These are phyloP conservation scores for Goniozus legneri DNA, from an alignment of 1,140 invertebrate genomes.

Conservation along the genomic window DNA sequence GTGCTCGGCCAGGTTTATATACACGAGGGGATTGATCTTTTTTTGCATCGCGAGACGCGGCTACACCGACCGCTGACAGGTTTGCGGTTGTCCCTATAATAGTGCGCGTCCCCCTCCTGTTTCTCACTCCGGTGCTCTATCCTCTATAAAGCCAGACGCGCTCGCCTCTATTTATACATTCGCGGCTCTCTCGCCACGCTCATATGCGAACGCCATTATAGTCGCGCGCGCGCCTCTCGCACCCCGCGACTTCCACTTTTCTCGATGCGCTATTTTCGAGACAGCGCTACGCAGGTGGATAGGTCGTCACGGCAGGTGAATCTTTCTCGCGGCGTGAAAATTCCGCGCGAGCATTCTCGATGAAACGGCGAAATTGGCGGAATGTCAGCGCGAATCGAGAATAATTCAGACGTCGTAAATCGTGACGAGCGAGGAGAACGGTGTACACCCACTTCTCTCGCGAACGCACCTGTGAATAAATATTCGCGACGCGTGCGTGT, in stretches of 20 bases:
- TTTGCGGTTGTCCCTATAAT: constrained; percentile 52
- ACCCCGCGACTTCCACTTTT: too few species aligned
- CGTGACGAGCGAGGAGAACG: too few species aligned
- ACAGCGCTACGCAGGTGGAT: too few species aligned
- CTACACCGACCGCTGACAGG: constrained; percentile 40
- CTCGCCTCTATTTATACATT: constrained; percentile 22
- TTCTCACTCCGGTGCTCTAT: constrained; percentile 26
- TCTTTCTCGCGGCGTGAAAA: too few species aligned
- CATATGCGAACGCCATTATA: constrained; percentile 10
- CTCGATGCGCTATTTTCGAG: constrained; percentile 12
- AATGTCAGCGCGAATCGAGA: constrained; percentile 2
- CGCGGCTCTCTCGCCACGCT: constrained; percentile 1
- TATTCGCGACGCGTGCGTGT: not conserved
- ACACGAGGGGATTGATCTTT: too few species aligned
- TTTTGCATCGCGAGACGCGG: constrained; percentile 2
- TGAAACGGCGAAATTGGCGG: not conserved
- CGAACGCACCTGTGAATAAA: not conserved
- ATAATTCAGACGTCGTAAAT: constrained; percentile 14
- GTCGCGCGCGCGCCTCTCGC: not conserved
- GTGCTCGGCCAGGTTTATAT: constrained; percentile 27
- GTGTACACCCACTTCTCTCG: too few species aligned
- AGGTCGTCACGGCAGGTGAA: too few species aligned
- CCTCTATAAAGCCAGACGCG: constrained; percentile 3
- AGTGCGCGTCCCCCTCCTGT: too few species aligned
- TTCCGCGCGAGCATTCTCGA: not conserved